Percentiles rank a stretch among this genome's conserved stretches.
phyloP scores from a whole-genome alignment of 2,888 invertebrate genomes.

The Microchrysa polita region DNA sequence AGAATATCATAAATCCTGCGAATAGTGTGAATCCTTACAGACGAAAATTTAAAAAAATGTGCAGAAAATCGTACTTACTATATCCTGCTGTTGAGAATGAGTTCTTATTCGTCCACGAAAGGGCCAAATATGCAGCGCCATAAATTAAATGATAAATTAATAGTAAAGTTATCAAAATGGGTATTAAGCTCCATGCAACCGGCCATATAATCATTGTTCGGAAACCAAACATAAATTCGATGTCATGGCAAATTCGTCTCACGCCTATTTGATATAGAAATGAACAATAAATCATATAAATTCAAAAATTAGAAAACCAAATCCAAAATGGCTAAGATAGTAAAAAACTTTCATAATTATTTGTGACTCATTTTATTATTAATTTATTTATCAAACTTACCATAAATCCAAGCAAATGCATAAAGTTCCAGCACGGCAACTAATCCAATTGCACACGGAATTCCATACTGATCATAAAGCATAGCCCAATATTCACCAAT shows the following conservation, averaged over 20 bases:
- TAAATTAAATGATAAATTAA: background rate
- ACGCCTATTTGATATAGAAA: slow-evolving; percentile 23
- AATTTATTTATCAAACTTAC: slow-evolving; percentile 5
- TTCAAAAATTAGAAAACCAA: no score
- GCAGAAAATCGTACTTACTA: slow-evolving; percentile 2
- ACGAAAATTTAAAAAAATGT: no score
- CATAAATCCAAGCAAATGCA: slow-evolving; percentile 32
- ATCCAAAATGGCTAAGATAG: no score
- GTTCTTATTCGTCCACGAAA: background rate
- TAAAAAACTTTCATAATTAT: no score
- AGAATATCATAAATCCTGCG: no score
- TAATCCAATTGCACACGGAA: slow-evolving; percentile 10
- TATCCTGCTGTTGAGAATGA: background rate
- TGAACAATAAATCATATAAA: background rate
- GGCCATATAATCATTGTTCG: slow-evolving; percentile 12
- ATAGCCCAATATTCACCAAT: background rate
- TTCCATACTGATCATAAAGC: background rate
- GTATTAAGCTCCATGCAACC: background rate
- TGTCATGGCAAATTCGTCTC: slow-evolving; percentile 21
- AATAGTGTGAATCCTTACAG: no score
- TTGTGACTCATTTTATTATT: background rate
- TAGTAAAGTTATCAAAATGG: background rate
- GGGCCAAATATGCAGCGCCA: background rate
- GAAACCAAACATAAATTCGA: slow-evolving; percentile 36
- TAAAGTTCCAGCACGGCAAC: slow-evolving; percentile 12